phyloP scores from a whole-genome alignment of 2,888 invertebrate species.

The Anodontia alba region DNA sequence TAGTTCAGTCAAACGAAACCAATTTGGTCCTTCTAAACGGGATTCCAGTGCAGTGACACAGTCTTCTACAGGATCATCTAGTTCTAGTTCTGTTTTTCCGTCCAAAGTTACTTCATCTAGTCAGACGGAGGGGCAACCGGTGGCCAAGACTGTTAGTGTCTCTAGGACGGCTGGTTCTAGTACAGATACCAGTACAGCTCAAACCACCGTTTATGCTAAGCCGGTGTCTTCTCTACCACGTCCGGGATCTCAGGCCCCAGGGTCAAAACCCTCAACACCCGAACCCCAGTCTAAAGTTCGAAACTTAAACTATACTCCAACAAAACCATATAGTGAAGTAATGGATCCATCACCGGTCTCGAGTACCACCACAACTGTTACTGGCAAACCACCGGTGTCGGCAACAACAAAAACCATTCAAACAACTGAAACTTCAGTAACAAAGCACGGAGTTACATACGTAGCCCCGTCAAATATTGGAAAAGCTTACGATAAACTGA shows the following conservation, averaged over 20 bases:
- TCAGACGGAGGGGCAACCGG: conserved; percentile 48
- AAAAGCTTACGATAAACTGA: conserved; percentile 27
- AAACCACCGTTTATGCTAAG: conserved; percentile 57
- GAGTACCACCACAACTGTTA: neutral
- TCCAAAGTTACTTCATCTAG: conserved; percentile 47
- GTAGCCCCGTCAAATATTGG: conserved; percentile 51
- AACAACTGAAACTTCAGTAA: conserved; percentile 55
- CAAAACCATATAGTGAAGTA: conserved; percentile 75
- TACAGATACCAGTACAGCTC: conserved; percentile 34
- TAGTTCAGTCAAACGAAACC: conserved; percentile 25
- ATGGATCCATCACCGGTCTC: conserved; percentile 47
- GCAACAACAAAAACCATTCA: conserved; percentile 58
- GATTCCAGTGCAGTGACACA: neutral
- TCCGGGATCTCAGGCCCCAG: conserved; percentile 57
- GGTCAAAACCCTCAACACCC: conserved; percentile 46
- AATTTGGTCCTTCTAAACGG: conserved; percentile 54
- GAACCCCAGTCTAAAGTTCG: conserved; percentile 63
- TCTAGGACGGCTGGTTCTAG: neutral
- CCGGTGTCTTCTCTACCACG: conserved; percentile 66
- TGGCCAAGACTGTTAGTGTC: conserved; percentile 24
- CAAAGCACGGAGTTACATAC: conserved; percentile 40
- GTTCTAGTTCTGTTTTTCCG: neutral
- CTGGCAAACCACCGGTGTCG: conserved; percentile 46
- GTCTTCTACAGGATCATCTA: neutral
- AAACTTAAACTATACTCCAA: conserved; percentile 76